Evolutionary conservation across 2,797 vertebrate genomes (phyloP).

Genomic region (Darevskia mixta): DNA sequence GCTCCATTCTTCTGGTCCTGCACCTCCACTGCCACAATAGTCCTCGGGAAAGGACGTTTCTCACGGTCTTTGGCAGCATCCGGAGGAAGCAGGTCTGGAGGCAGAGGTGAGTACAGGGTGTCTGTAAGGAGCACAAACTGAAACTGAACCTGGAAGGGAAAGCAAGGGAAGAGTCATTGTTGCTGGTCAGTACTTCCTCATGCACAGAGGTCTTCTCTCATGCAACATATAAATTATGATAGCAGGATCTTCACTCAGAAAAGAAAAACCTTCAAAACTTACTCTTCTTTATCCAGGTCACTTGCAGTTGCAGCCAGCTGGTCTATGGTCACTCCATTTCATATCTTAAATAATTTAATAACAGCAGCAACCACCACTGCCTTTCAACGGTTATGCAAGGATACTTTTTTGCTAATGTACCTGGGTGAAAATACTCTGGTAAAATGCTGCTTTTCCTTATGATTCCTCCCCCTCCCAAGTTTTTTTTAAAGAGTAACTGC

Average conservation of each 20-base stretch:
- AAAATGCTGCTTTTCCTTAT: neutral
- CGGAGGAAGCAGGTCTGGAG: slow-evolving; percentile 90
- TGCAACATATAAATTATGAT: neutral
- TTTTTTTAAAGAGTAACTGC: too few relatives aligned
- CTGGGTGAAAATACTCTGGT: neutral
- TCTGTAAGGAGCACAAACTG: slow-evolving; percentile 97
- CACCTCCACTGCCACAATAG: slow-evolving; percentile 96
- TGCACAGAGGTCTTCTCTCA: neutral
- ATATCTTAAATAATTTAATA: neutral
- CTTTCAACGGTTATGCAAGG: too few relatives aligned
- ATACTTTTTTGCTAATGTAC: neutral
- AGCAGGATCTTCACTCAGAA: neutral
- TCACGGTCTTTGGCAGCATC: slow-evolving; percentile 89
- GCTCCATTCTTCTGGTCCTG: slow-evolving; percentile 98
- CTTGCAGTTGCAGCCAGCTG: neutral
- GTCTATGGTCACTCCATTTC: neutral
- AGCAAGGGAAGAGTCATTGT: neutral
- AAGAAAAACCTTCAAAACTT: neutral
- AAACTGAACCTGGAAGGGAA: slow-evolving; percentile 90
- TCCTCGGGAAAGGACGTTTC: slow-evolving; percentile 91
- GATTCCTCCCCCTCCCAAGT: neutral
- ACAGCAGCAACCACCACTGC: too few relatives aligned
- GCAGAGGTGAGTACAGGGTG: slow-evolving; percentile 95
- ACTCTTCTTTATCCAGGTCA: neutral
- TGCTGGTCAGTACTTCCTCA: neutral